Evolutionary conservation across 2,888 invertebrate genomes (phyloP), one percentile per base, ranked within the genome.

Genomic region (Eupeodes latifasciatus): DNA sequence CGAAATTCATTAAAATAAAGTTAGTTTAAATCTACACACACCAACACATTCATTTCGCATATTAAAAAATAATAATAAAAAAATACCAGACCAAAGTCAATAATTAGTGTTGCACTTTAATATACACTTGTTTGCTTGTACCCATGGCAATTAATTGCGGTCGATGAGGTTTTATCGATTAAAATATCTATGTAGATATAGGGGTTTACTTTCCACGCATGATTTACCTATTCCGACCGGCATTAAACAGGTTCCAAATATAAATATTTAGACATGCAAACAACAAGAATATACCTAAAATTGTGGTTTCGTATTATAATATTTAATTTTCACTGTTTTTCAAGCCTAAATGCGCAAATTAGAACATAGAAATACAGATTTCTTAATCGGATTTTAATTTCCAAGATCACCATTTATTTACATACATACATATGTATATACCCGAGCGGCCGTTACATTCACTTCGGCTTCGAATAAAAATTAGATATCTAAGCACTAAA

Each of bases 91-190:
- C 66, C 34, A 44, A 61, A 71, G 51, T 27, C 67, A 53, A 55
- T 67, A 53, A 55, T 67, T 16, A 51, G 14, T 57, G 27, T 49
- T 51, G 71, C 55, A 77, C 64, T 64, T 64, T 14, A 7, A 55
- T 4, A 7, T 55, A 16, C 36, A 47, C 19, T 44, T 47, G 47
- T 47, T 62, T n/a, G 34, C 16, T 66, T 14, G 75, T 40, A 27
- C 19, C 14, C n/a, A 53, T 49, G 12, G n/a, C 44, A 61, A 34
- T 36, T 16, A 53, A 16, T 40, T 71, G 71, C n/a, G 55, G 81
- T 77, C 36, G 36, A 36, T 81, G 71, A 44, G 64, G 75, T 75
- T 79, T 64, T 79, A 83, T 86, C 75, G 84, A 87, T 87, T 83
- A 64, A 75, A 74, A 19, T 49, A 57, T 47, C 27, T 27, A 27